phyloP scores from a whole-genome alignment of 2,797 vertebrate species.

The Eidolon dupreanum region DNA sequence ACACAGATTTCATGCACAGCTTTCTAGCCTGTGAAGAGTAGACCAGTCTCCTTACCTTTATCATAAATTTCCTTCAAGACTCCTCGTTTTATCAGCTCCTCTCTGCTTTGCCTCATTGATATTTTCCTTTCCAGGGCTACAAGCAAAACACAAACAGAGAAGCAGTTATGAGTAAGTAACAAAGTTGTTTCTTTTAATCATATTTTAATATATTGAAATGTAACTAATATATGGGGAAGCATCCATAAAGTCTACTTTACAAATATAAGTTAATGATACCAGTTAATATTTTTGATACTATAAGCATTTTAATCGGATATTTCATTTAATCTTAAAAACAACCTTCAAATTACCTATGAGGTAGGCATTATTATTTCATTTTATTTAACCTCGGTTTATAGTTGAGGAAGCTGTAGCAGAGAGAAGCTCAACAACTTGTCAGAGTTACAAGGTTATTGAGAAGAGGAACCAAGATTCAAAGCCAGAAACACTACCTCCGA shows the following conservation, averaged over 20 bases:
- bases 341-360: neutral
- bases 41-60: constrained; percentile 92
- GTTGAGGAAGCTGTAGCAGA: accelerated
- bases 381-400: neutral
- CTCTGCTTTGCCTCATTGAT: constrained; percentile 97
- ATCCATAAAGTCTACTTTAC: neutral
- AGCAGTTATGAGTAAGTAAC: constrained; percentile 63
- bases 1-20: neutral
- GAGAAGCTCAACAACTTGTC: neutral
- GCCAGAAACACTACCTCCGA: neutral
- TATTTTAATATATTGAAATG: neutral
- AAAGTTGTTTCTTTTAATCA: constrained; percentile 12
- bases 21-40: neutral
- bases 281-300: neutral
- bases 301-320: neutral
- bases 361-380: neutral
- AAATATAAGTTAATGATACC: neutral
- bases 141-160: constrained; percentile 76
- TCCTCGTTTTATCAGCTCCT: constrained; percentile 98
- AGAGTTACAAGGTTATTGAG: neutral
- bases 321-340: neutral
- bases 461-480: neutral
- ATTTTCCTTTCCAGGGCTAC: constrained; percentile 98
- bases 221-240: accelerated
- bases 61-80: constrained; percentile 99